Conservation (phyloP, 2,797 vertebrate genomes). For the Melanotaenia boesemani region DNA sequence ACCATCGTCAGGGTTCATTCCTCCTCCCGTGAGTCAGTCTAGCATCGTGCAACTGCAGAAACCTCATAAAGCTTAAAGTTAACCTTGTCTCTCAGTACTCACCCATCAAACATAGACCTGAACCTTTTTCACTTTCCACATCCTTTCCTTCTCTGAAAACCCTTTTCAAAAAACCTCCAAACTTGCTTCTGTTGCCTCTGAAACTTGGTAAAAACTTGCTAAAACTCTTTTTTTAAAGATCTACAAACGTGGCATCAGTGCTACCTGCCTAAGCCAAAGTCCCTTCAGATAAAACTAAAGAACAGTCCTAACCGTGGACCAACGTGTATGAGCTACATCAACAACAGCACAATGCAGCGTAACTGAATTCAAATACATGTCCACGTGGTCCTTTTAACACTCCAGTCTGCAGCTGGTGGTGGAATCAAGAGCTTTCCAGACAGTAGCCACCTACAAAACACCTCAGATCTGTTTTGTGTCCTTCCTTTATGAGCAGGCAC, state of each 20-base stretch:
- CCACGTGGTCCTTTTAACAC: slow-evolving; percentile 24
- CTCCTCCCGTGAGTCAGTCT: slow-evolving; percentile 47
- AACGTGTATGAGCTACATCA: slow-evolving; percentile 37
- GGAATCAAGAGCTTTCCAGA: slow-evolving; percentile 43
- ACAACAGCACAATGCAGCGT: slow-evolving; percentile 38
- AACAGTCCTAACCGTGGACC: slow-evolving; percentile 35
- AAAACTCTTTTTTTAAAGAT: slow-evolving; percentile 25
- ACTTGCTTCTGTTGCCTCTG: slow-evolving; percentile 44
- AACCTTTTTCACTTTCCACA: slow-evolving; percentile 43
- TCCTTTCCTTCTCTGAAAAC: slow-evolving; percentile 44
- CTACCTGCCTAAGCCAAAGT: slow-evolving; percentile 28
- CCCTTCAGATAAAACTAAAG: slow-evolving; percentile 18
- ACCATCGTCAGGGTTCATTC: slow-evolving; percentile 16
- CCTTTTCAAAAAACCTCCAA: slow-evolving; percentile 20
- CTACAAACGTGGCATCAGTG: slow-evolving; percentile 26
- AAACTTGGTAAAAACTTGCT: slow-evolving; percentile 60
- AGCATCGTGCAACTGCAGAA: slow-evolving; percentile 51
- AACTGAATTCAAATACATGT: slow-evolving; percentile 40
- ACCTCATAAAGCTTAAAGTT: slow-evolving; percentile 71
- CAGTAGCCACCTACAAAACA: slow-evolving; percentile 43
- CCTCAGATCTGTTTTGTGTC: slow-evolving; percentile 23
- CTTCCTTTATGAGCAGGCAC: slow-evolving; percentile 71
- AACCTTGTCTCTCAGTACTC: slow-evolving; percentile 22
- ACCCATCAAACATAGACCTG: slow-evolving; percentile 32
- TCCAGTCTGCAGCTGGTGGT: slow-evolving; percentile 40